Conservation (phyloP, 1,140 invertebrate species). For the Chymomyza costata region DNA sequence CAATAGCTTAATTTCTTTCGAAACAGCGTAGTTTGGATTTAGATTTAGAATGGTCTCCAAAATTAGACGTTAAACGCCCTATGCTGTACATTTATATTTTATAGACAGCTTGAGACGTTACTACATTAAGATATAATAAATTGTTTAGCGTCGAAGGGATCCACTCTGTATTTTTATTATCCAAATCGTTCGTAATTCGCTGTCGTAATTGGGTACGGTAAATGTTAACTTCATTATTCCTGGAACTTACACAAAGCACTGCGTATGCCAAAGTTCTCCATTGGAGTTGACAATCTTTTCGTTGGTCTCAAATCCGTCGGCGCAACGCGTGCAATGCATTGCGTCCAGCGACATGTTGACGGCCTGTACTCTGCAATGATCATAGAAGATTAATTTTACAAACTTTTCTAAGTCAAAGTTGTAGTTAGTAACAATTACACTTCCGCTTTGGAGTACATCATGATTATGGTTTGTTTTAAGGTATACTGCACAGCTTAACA, state of each 20-base stretch:
- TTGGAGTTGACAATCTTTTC: constrained; percentile 99
- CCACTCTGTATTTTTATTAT: too few relatives aligned
- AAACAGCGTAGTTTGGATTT: too few relatives aligned
- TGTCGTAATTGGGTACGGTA: too few relatives aligned
- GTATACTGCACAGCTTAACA: constrained; percentile 16
- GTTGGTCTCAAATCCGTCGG: constrained; percentile 94
- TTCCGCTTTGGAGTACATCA: constrained; percentile 66
- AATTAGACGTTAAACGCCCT: too few relatives aligned
- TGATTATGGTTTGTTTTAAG: constrained; percentile 21
- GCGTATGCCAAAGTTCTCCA: constrained; percentile 98
- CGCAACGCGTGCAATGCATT: constrained; percentile 95
- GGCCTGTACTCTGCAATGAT: constrained; percentile 64
- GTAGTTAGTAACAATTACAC: constrained; percentile 35
- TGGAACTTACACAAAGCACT: constrained; percentile 99
- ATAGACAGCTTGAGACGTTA: too few relatives aligned
- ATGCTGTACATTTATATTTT: too few relatives aligned
- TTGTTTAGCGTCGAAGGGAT: too few relatives aligned
- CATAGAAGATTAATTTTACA: neutral
- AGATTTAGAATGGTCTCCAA: too few relatives aligned
- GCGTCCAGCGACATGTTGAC: constrained; percentile 86
- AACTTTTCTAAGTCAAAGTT: constrained; percentile 2
- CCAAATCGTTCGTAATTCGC: too few relatives aligned
- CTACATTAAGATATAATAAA: too few relatives aligned
- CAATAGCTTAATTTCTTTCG: too few relatives aligned
- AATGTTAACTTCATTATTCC: too few relatives aligned